Evolutionary conservation across 2,113 vertebrate species (phyloP), one percentile per base, ranked within the genome.

Genomic region (Fulmarus glacialis): DNA sequence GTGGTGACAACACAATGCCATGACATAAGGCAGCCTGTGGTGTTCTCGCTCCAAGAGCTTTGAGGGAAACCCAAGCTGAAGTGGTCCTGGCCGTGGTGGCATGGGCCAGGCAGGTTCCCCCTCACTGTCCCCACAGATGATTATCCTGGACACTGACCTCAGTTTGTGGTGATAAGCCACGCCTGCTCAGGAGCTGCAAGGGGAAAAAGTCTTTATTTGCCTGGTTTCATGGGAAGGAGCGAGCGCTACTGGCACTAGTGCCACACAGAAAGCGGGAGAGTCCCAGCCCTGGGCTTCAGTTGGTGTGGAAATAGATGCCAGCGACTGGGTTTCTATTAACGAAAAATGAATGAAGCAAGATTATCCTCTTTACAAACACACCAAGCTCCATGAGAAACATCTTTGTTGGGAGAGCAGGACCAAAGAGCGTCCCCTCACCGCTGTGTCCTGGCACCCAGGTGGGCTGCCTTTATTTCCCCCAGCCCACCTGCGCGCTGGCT

Each of bases 271-370:
- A n/a, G n/a, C 3, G 6, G 30, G 16, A 87, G 45, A 91, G 34
- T 32, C 42, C 30, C 68, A 50, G 38, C 24, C 43, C 48, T 0
- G 1, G 34, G 23, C 62, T 48, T 42, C 0, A 0, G 12, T 4
- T 63, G 27, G 21, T 38, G 24, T 6, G 4, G 82, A 90, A 93
- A 85, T 2, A 86, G 82, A 78, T 59, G 64, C n/a, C 84, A 93
- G 43, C 5, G 6, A 32, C 60, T 59, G 64, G 55, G 11, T 34
- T 89, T 82, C 70, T 66, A 27, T 84, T 82, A 78, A 70, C 36
- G 47, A 60, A 84, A 38, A 72, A 59, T 77, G 73, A 89, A 82
- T 64, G 53, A 92, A 89, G 84, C 71, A 92, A 62, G 52, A 90
- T 60, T 64, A 74, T 71, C 21, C 55, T 72, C 34, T 79, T 70